Evolutionary conservation across 2,888 invertebrate genomes (phyloP), one percentile per base, ranked within the genome.

Genomic region (Diadegma fenestrale): DNA sequence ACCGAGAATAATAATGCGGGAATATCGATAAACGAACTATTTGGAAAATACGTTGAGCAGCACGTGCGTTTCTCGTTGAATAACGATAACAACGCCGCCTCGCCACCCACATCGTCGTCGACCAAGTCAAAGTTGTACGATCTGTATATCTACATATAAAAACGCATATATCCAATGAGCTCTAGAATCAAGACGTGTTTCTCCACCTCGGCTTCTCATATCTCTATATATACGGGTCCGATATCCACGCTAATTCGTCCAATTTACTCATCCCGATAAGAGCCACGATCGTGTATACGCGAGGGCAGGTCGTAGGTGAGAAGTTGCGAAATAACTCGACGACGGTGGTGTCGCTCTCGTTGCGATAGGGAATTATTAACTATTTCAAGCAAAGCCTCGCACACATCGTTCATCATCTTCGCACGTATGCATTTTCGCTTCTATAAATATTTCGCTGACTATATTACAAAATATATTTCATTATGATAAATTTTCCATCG

Each of bases 241-340:
- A 85, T 81, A 81, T 85, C 68, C 69, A 78, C 84, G 84, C 81
- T 85, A 81, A 78, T 81, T 78, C 84, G 78, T 81, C 51, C 81
- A 85, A 85, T 85, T 85, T 85, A 81, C 81, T 81, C 77, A 84
- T 84, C 58, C 84, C 80, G 81, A 84, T 84, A 84, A 84, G 84
- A 78, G 84, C 26, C 61, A 41, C 61, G 84, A 84, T 81, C 77
- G 69, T 54, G 33, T 43, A 71, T 22, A 58, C 26, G 51, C 26
- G 80, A 72, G 78, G 63, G 73, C 81, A 75, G 85, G 78, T 85
- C 78, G 81, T 85, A 81, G 85, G 85, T 85, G 85, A 85, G 84
- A 85, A 81, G 75, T 85, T 81, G 78, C 72, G 78, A 85, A 78
- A 85, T 81, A 69, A 78, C 85, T 51, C 81, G 81, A 63, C 71